These are phyloP conservation scores for Sceloporus tristichus DNA, from an alignment of 2,113 vertebrate species.

Conservation along the genomic window DNA sequence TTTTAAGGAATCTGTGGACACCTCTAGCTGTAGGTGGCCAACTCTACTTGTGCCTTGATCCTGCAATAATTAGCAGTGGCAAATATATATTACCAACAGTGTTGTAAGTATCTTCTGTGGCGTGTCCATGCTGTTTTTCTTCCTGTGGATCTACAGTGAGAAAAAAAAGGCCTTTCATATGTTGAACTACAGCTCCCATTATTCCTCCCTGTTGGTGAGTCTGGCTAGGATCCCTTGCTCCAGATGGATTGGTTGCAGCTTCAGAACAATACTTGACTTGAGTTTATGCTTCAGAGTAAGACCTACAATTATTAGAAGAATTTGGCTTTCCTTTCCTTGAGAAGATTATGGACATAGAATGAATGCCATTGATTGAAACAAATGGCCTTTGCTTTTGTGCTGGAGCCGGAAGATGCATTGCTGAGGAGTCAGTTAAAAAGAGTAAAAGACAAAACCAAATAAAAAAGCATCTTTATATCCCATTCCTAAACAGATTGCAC, in stretches of 20 bases:
- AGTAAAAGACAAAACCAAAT: background rate
- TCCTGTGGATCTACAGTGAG: background rate
- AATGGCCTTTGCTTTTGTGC: background rate
- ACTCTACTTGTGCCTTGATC: too few species aligned
- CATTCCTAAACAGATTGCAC: background rate
- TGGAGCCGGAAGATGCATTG: background rate
- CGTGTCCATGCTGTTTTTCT: too few species aligned
- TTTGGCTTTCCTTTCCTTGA: background rate
- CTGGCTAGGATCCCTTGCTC: background rate
- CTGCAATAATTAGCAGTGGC: too few species aligned
- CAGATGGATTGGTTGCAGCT: background rate
- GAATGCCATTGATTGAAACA: background rate
- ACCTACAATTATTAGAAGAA: background rate
- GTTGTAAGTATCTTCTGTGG: too few species aligned
- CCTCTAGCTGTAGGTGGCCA: too few species aligned
- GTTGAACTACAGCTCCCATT: background rate
- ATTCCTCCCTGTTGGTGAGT: background rate
- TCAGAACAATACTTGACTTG: background rate
- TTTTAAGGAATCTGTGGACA: too few species aligned
- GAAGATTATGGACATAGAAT: background rate
- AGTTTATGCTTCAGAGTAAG: background rate
- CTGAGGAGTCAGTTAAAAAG: background rate
- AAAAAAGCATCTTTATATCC: background rate
- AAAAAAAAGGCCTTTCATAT: background rate
- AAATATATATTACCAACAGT: too few species aligned